Percentiles rank a stretch among this genome's conserved stretches.
Conservation (phyloP, 2,113 vertebrate genomes). For the Tylochromis polylepis region DNA sequence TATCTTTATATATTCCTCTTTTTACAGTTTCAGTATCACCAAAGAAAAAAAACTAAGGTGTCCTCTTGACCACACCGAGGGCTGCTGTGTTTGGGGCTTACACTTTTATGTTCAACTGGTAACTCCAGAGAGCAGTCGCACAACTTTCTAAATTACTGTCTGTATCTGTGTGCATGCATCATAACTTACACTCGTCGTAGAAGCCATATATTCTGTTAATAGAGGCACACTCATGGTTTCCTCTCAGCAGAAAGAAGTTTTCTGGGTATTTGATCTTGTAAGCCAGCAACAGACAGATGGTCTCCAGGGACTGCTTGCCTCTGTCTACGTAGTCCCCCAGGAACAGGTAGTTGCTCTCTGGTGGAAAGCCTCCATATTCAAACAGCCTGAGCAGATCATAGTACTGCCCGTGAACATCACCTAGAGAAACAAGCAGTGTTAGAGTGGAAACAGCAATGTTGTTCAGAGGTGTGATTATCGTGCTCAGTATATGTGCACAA, state of each 20-base stretch:
- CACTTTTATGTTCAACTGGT: not conserved
- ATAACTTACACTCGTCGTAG: constrained; percentile 90
- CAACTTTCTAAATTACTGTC: not conserved
- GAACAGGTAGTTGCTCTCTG: constrained; percentile 81
- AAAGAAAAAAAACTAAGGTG: not conserved
- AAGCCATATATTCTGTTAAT: constrained; percentile 98
- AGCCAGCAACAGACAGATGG: constrained; percentile 85
- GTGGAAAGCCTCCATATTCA: constrained; percentile 79
- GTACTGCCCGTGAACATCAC: constrained; percentile 80
- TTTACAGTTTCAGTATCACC: not conserved
- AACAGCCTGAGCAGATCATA: constrained; percentile 79
- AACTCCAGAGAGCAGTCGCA: not conserved
- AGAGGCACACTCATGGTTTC: constrained; percentile 96
- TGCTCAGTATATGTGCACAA: not conserved
- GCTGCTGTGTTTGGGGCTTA: not conserved
- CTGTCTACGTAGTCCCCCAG: constrained; percentile 79
- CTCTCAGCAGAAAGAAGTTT: constrained; percentile 94
- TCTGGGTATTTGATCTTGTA: constrained; percentile 82
- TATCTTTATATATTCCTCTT: too few relatives aligned
- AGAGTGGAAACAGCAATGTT: not conserved
- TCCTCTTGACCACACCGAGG: not conserved
- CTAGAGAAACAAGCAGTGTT: constrained; percentile 33
- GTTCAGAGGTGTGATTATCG: not conserved
- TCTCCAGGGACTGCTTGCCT: constrained; percentile 84
- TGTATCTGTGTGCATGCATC: not conserved